Conservation (phyloP, 1,140 invertebrate genomes). For the Pogonomyrmex barbatus region DNA sequence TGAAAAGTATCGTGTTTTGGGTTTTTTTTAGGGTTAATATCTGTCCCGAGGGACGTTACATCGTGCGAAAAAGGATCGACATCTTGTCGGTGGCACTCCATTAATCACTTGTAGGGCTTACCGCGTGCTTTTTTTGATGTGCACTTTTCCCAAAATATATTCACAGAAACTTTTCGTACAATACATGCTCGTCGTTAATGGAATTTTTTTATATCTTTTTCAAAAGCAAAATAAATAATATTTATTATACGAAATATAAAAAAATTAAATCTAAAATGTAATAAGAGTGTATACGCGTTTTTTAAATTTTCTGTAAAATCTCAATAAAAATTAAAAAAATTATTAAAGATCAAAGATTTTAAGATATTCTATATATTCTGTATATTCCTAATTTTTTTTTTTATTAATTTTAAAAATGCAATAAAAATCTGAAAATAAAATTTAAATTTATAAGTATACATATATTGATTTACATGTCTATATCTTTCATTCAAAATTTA, state of each 20-base stretch:
- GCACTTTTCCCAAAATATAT: constrained; percentile 2
- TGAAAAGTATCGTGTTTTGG: constrained; percentile 18
- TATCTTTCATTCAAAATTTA: neutral
- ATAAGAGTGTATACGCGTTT: neutral
- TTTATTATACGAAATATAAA: neutral
- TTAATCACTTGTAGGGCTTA: constrained; percentile 64
- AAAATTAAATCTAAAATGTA: neutral
- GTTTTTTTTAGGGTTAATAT: constrained; percentile 45
- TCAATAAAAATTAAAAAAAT: neutral
- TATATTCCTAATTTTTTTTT: neutral
- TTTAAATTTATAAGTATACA: neutral
- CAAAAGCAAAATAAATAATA: neutral
- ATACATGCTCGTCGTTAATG: neutral
- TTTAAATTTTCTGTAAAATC: constrained; percentile 1
- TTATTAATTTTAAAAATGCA: neutral
- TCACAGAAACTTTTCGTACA: constrained; percentile 2
- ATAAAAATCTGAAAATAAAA: neutral
- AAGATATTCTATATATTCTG: neutral
- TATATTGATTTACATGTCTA: neutral
- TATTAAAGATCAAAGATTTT: neutral
- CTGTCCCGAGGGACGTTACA: constrained; percentile 56
- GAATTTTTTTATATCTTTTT: neutral
- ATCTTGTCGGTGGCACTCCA: constrained; percentile 65
- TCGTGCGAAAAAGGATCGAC: constrained; percentile 64
- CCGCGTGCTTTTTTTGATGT: constrained; percentile 4